Percentiles rank a stretch among this genome's conserved stretches.
Conservation (phyloP, 2,113 vertebrate species). For the Riparia riparia region DNA sequence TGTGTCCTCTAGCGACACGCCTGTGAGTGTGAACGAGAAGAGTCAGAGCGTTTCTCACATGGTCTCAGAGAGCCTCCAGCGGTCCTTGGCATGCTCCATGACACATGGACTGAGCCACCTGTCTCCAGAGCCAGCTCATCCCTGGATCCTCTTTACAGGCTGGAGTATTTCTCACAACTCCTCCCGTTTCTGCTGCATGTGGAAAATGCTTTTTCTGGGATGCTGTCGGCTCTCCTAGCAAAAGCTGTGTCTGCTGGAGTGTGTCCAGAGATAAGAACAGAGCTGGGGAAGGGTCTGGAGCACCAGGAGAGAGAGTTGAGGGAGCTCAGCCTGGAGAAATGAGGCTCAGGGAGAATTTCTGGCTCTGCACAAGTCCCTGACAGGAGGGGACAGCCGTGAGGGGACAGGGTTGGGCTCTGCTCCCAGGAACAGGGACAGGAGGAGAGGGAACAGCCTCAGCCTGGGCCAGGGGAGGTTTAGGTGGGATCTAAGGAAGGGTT, state of each 20-base stretch:
- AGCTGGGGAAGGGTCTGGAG: not conserved
- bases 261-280: not conserved
- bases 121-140: not conserved
- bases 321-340: not conserved
- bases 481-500: not conserved
- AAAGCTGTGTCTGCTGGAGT: not conserved
- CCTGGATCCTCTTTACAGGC: not conserved
- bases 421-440: not conserved
- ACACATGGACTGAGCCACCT: not conserved
- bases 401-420: not conserved
- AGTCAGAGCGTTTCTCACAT: rapidly evolving
- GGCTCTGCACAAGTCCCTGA: not conserved
- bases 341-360: not conserved
- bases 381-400: rapidly evolving
- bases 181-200: not conserved
- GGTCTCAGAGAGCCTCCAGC: not conserved
- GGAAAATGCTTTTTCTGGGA: not conserved
- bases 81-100: not conserved
- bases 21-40: not conserved
- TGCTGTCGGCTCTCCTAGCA: not conserved
- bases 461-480: not conserved
- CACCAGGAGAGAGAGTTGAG: not conserved
- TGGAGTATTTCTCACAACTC: not conserved
- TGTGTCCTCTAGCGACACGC: no score
- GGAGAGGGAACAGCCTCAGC: rapidly evolving